Percentiles rank a stretch among this genome's conserved stretches.
Evolutionary conservation across 2,797 vertebrate genomes (phyloP).

Genomic region (Fringilla coelebs): DNA sequence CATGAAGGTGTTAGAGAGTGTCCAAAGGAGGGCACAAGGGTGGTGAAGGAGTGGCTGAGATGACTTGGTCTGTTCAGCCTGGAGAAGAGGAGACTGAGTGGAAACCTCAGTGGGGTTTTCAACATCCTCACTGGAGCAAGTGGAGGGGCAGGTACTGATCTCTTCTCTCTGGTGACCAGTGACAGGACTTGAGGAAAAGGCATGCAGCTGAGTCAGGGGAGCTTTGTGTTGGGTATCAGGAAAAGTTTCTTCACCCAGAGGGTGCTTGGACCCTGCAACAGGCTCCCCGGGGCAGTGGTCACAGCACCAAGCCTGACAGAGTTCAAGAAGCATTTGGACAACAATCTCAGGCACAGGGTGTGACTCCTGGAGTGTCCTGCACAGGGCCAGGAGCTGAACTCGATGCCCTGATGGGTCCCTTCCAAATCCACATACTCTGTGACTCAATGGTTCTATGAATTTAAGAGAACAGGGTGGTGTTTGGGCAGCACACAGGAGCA

Average conservation of each 20-base stretch:
- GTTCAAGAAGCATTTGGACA: not conserved
- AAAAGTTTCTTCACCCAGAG: not conserved
- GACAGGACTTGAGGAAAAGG: not conserved
- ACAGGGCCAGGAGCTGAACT: not conserved
- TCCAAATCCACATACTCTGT: not conserved
- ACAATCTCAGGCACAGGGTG: accelerated
- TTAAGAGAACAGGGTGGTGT: not conserved
- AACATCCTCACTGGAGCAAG: not conserved
- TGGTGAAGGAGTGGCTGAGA: not conserved
- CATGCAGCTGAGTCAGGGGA: not conserved
- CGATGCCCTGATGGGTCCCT: accelerated
- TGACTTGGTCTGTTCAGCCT: not conserved
- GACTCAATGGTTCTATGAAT: not conserved
- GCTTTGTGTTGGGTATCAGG: not conserved
- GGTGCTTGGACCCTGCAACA: not conserved
- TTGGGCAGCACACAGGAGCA: not conserved
- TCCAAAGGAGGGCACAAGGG: not conserved
- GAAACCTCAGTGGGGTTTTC: not conserved
- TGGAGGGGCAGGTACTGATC: not conserved
- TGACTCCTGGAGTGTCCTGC: not conserved
- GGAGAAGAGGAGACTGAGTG: not conserved
- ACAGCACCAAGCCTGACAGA: not conserved
- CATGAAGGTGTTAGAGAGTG: accelerated
- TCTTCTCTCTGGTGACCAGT: too few relatives aligned
- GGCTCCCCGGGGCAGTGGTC: not conserved